These are phyloP conservation scores for Hippoglossus hippoglossus DNA, from an alignment of 2,797 vertebrate genomes.

Conservation along the genomic window DNA sequence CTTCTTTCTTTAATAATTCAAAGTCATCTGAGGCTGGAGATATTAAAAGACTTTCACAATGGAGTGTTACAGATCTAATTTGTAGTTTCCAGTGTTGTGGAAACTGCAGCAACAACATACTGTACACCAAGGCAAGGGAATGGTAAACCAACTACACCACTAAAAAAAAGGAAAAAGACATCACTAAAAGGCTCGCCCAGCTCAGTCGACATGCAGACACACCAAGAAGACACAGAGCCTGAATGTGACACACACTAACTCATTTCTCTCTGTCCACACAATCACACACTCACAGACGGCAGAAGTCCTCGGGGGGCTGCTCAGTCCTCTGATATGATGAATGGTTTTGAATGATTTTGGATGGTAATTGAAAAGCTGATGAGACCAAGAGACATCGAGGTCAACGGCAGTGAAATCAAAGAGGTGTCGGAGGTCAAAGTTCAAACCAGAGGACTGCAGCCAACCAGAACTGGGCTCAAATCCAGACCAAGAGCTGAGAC, in stretches of 20 bases:
- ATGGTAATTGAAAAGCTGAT: constrained; percentile 22
- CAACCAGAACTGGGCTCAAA: constrained; percentile 68
- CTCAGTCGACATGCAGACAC: constrained; percentile 70
- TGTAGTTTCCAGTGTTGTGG: constrained; percentile 37
- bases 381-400: constrained; percentile 10
- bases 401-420: constrained; percentile 6
- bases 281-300: constrained; percentile 51
- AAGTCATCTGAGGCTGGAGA: background rate
- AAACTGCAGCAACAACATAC: constrained; percentile 36
- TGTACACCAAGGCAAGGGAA: constrained; percentile 40
- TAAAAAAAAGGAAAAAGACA: constrained; percentile 38
- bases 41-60: background rate
- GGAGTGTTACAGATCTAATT: constrained; percentile 1
- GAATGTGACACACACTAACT: constrained; percentile 34
- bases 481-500: constrained; percentile 66
- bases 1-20: background rate
- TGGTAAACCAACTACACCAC: constrained; percentile 51
- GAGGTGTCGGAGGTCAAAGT: constrained; percentile 28
- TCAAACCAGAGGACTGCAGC: constrained; percentile 69
- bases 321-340: constrained; percentile 68
- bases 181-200: constrained; percentile 51
- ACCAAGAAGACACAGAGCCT: constrained; percentile 50
- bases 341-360: constrained; percentile 18
- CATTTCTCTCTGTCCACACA: constrained; percentile 39
- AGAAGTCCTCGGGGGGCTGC: constrained; percentile 67